phyloP scores from a whole-genome alignment of 2,113 vertebrate genomes.

The Oncorhynchus gorbuscha region DNA sequence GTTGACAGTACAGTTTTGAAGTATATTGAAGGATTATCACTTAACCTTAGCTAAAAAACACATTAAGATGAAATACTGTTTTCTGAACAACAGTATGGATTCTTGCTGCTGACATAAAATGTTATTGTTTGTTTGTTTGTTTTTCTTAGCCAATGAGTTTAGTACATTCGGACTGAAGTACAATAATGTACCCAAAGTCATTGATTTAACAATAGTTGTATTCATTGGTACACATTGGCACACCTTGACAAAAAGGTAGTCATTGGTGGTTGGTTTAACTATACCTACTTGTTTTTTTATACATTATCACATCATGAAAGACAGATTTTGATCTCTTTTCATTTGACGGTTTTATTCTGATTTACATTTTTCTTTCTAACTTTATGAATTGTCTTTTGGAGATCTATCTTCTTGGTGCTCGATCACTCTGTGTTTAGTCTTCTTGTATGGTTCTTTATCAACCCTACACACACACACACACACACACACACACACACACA shows the following conservation, averaged over 20 bases:
- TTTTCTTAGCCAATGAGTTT: constrained; percentile 38
- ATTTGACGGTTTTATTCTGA: constrained; percentile 17
- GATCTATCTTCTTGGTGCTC: constrained; percentile 37
- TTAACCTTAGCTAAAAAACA: background rate
- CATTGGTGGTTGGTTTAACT: constrained; percentile 14
- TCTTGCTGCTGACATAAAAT: constrained; percentile 66
- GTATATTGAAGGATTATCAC: background rate
- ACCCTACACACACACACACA: background rate
- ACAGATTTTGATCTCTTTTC: constrained; percentile 8
- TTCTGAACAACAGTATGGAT: constrained; percentile 39
- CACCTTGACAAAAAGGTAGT: constrained; percentile 14
- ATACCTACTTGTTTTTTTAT: constrained; percentile 26
- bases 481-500: background rate
- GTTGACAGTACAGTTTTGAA: background rate
- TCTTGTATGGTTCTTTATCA: constrained; percentile 16
- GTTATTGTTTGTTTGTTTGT: constrained; percentile 43
- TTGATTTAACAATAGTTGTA: constrained; percentile 1
- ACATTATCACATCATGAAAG: background rate
- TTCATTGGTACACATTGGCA: constrained; percentile 22
- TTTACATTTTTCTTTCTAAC: constrained; percentile 32
- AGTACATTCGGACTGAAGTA: constrained; percentile 34
- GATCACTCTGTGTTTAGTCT: constrained; percentile 23
- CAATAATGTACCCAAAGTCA: constrained; percentile 18
- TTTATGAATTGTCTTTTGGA: constrained; percentile 26
- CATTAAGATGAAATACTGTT: constrained; percentile 37